A percentile compares a stretch with the other conserved stretches of the same genome.
Evolutionary conservation across 92 coral and sea anemone species (phyloP).

Genomic region (Umimayanthus kanabou): DNA sequence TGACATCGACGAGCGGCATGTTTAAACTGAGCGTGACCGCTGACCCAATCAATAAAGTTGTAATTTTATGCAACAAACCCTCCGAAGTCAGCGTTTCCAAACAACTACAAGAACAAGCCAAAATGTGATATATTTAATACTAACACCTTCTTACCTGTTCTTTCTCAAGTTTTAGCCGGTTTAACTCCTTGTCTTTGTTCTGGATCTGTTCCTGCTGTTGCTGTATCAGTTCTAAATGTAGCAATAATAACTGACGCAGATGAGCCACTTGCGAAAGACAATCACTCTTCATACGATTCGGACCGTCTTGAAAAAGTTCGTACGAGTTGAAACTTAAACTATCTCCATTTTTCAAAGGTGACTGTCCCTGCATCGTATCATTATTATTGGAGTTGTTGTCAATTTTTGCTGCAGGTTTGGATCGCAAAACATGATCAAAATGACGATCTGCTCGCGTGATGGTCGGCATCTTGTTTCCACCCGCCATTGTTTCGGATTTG

Average conservation of each 20-base stretch:
- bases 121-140: too few species aligned
- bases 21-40: constrained; percentile 84
- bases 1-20: constrained; percentile 77
- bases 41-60: constrained; percentile 79
- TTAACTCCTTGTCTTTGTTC: constrained; percentile 84
- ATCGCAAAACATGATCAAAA: constrained; percentile 75
- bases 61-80: constrained; percentile 45
- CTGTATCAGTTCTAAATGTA: constrained; percentile 96
- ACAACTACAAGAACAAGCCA: background rate
- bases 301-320: constrained; percentile 50
- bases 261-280: constrained; percentile 84
- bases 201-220: constrained; percentile 96
- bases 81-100: constrained; percentile 40
- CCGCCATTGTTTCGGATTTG: constrained; percentile 72
- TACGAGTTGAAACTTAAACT: constrained; percentile 34
- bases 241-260: constrained; percentile 86
- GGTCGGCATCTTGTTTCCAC: constrained; percentile 71
- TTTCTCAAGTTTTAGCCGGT: constrained; percentile 88
- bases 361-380: constrained; percentile 51
- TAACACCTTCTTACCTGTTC: constrained; percentile 77
- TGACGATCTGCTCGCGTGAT: constrained; percentile 82
- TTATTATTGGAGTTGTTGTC: constrained; percentile 44
- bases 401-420: constrained; percentile 69
- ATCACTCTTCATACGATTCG: constrained; percentile 82
- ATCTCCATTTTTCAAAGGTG: constrained; percentile 35